Conservation (phyloP, 1,140 invertebrate species). For the Eupeodes corollae region DNA sequence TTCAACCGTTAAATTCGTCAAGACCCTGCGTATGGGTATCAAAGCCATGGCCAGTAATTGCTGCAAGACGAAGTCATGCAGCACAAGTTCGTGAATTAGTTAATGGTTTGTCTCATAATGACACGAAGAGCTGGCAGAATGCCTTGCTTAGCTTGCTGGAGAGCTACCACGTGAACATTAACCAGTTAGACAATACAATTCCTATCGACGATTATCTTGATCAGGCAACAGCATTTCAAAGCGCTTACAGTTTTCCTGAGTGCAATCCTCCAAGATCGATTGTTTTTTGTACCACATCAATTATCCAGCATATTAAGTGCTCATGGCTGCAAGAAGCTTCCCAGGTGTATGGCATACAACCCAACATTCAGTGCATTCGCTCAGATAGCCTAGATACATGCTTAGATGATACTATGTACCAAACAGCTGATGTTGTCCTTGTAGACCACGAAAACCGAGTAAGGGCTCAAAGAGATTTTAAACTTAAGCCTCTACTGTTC, state of each 20-base stretch:
- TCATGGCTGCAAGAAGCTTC: conserved; percentile 58
- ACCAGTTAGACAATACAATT: conserved; percentile 39
- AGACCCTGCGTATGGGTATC: conserved; percentile 65
- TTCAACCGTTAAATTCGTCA: conserved; percentile 43
- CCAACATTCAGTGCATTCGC: conserved; percentile 55
- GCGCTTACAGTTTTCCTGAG: conserved; percentile 48
- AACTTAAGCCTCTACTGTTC: conserved; percentile 53
- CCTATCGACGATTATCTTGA: conserved; percentile 47
- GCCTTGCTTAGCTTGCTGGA: conserved; percentile 45
- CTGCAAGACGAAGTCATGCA: conserved; percentile 45
- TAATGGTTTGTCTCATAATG: conserved; percentile 29
- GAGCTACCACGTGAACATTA: conserved; percentile 37
- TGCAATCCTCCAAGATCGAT: conserved; percentile 54
- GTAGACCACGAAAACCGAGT: conserved; percentile 48
- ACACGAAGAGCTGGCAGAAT: conserved; percentile 40
- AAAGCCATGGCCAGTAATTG: conserved; percentile 60
- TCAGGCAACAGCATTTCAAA: conserved; percentile 47
- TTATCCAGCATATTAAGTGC: conserved; percentile 59
- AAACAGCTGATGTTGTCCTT: conserved; percentile 53
- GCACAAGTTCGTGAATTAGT: conserved; percentile 45
- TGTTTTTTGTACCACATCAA: conserved; percentile 51
- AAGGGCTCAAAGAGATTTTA: conserved; percentile 43
- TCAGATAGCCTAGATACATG: conserved; percentile 45
- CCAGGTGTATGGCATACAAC: conserved; percentile 56
- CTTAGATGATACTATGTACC: conserved; percentile 47